phyloP scores from a whole-genome alignment of 2,113 vertebrate species.

The Carlito syrichta region DNA sequence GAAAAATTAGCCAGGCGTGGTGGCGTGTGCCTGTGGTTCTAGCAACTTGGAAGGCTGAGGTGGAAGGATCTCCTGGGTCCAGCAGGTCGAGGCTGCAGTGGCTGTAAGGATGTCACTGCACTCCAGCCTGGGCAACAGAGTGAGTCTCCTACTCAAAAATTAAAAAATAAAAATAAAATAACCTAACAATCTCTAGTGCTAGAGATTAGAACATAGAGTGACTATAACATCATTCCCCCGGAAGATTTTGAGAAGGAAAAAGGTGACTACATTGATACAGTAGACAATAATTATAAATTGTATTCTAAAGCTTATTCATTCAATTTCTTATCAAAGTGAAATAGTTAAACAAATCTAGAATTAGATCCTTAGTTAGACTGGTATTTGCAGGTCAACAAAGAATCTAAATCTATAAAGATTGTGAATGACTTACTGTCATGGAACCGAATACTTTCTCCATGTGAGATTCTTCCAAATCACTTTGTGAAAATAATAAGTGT shows the following conservation, averaged over 20 bases:
- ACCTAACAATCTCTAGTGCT: background rate
- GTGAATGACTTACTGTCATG: background rate
- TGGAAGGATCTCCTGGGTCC: too few relatives aligned
- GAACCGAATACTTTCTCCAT: background rate
- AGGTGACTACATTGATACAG: background rate
- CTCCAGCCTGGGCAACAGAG: too few relatives aligned
- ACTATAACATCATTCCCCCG: background rate
- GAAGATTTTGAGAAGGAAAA: background rate
- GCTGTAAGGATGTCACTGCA: too few relatives aligned
- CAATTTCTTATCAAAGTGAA: constrained; percentile 6
- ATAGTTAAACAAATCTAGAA: background rate
- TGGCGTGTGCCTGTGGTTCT: too few relatives aligned
- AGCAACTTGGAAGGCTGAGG: too few relatives aligned
- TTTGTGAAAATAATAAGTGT: background rate
- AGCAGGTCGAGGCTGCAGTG: too few relatives aligned
- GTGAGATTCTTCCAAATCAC: background rate
- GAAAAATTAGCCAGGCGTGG: too few relatives aligned
- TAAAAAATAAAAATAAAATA: too few relatives aligned
- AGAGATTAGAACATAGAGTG: background rate
- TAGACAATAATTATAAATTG: background rate
- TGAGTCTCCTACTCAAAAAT: too few relatives aligned
- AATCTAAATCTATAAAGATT: background rate
- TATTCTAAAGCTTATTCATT: background rate
- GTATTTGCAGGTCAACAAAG: background rate
- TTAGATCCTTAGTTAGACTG: background rate